phyloP scores from a whole-genome alignment of 2,888 invertebrate genomes.

The Microplitis deprimator region DNA sequence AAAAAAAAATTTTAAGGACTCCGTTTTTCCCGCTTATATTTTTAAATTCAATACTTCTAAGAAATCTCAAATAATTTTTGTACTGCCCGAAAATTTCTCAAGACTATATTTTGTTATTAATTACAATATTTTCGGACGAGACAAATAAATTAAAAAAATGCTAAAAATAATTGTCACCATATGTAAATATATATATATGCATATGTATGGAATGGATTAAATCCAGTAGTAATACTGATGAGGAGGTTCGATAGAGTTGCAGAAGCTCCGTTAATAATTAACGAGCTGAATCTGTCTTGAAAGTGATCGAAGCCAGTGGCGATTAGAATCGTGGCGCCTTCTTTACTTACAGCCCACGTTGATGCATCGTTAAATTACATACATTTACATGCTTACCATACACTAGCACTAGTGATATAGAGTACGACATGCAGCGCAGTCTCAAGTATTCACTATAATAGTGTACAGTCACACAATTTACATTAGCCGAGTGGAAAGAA shows the following conservation, averaged over 20 bases:
- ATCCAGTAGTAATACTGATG: slow-evolving; percentile 21
- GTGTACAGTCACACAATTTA: slow-evolving; percentile 7
- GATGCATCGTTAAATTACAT: slow-evolving; percentile 29
- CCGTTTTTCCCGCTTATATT: too few species aligned
- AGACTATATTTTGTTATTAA: too few species aligned
- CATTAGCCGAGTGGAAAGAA: slow-evolving; percentile 16
- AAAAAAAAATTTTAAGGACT: too few species aligned
- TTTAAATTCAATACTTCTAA: too few species aligned
- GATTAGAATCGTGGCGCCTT: slow-evolving; percentile 51
- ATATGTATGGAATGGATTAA: slow-evolving; percentile 8
- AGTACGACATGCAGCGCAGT: neutral
- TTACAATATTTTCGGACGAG: too few species aligned
- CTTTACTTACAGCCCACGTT: slow-evolving; percentile 25
- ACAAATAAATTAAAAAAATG: too few species aligned
- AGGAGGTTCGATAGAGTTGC: slow-evolving; percentile 12
- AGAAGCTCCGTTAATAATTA: slow-evolving; percentile 34
- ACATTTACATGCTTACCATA: neutral
- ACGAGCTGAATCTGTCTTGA: slow-evolving; percentile 31
- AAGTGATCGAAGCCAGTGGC: slow-evolving; percentile 44
- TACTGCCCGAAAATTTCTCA: too few species aligned
- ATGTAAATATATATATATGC: neutral
- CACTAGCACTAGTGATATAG: neutral
- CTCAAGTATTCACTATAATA: neutral
- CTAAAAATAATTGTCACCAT: neutral
- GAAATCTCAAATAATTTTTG: too few species aligned